Conservation (phyloP, 2,113 vertebrate species). For the Campylorhamphus procurvoides region DNA sequence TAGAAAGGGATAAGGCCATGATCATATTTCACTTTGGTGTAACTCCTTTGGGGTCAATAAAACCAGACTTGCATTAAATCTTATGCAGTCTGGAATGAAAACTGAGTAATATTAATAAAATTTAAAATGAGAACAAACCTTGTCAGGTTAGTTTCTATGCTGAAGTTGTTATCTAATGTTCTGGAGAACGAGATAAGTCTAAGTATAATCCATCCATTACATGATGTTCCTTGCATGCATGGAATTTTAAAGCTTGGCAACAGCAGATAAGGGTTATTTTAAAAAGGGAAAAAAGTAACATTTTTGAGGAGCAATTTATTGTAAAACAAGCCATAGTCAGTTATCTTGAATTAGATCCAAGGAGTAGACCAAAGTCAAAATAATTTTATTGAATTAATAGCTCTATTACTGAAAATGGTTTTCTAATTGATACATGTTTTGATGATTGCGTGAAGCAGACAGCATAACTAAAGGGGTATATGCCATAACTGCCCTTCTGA, state of each 20-base stretch:
- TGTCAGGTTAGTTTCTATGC: neutral
- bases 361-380: slow-evolving; percentile 1
- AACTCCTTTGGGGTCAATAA: neutral
- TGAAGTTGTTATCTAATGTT: neutral
- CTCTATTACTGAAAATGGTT: neutral
- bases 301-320: slow-evolving; percentile 3
- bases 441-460: neutral
- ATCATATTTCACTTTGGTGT: neutral
- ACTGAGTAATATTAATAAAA: neutral
- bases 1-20: neutral
- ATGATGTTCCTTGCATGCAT: neutral
- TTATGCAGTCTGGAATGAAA: neutral
- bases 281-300: neutral
- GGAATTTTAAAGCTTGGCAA: neutral
- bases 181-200: neutral
- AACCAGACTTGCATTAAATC: neutral
- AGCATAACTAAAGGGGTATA: neutral
- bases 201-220: neutral
- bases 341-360: slow-evolving; percentile 3
- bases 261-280: neutral
- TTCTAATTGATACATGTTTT: slow-evolving; percentile 21
- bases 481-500: neutral
- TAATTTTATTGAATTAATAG: slow-evolving; percentile 14
- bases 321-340: neutral
- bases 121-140: neutral